Evolutionary conservation across 1,140 invertebrate genomes (phyloP).

Genomic region (Melanaphis sacchari): DNA sequence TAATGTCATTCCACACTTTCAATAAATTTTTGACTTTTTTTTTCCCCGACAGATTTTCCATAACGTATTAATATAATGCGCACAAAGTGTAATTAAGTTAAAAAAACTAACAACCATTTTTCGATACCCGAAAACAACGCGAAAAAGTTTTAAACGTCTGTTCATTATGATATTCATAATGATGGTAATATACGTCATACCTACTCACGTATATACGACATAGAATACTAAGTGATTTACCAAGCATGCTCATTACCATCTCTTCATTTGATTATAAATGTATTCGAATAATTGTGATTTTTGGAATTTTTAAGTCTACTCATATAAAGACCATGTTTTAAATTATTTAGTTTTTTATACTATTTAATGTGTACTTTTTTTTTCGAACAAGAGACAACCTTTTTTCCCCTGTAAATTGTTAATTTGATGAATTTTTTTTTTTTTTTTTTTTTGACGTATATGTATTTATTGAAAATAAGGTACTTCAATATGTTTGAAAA

Average conservation of each 20-base stretch:
- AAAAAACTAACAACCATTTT: background rate
- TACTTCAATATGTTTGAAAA: background rate
- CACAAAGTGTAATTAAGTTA: background rate
- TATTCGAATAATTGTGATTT: background rate
- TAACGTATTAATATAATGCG: background rate
- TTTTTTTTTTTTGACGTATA: background rate
- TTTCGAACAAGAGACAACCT: background rate
- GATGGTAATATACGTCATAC: background rate
- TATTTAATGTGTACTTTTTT: background rate
- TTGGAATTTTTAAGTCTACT: background rate
- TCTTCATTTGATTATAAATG: background rate
- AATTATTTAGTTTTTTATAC: background rate
- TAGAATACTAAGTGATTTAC: background rate
- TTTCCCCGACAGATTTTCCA: background rate
- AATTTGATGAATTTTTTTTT: background rate
- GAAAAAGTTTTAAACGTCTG: background rate
- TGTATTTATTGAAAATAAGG: background rate
- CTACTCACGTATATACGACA: background rate
- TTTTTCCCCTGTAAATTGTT: background rate
- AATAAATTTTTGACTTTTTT: slow-evolving; percentile 2
- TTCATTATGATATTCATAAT: background rate
- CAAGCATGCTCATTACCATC: background rate
- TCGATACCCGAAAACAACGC: background rate
- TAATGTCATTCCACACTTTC: background rate
- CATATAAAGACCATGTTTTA: background rate